Base-by-base conservation (phyloP, 1,140 invertebrate species). In the Sarcophaga peregrina region DNA sequence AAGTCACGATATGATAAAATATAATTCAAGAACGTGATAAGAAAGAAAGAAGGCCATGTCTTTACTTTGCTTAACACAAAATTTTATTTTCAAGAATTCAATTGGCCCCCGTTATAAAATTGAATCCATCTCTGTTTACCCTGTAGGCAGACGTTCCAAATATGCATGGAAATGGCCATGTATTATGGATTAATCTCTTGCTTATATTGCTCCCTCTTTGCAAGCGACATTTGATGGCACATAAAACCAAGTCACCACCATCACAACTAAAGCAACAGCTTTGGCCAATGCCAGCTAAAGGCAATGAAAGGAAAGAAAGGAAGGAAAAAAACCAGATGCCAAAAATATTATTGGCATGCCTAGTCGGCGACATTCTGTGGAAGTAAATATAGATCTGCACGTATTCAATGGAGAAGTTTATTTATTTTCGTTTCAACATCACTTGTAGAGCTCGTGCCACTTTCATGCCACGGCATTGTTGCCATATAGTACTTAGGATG, bases 331-430 rank as follows among this genome's bases (percentile, higher is more conserved):
- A 68, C 62, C 62, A 68, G 62, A 68, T 68, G 62, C 62, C 62
- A 68, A 68, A 68, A 17, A 68, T 68, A 20, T 68, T 68, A 68
- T 68, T 68, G 62, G 62, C 62, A 68, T 10, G 62, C 62, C 62
- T 68, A 68, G 62, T 68, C 62, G 62, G 62, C 62, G 62, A 68
- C 62, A 68, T 68, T 68, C 62, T 68, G 20, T 68, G 62, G 62
- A 68, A 68, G 9, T 68, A 68, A 20, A 68, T 68, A 68, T 68
- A 68, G 62, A 68, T 68, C 62, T 25, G n/a, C 20, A 1, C 6
- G 62, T n/a, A 58, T 58, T n/a, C 54, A 58, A 37, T n/a, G n/a
- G 13, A 58, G 15, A 3, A 3, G 13, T 37, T 37, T 37, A 37
- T 37, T 37, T 58, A 58, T 58, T 13, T 58, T 15, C 13, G 20